Conservation (phyloP, 2,888 invertebrate species). For the Ormyrus nitidulus region DNA sequence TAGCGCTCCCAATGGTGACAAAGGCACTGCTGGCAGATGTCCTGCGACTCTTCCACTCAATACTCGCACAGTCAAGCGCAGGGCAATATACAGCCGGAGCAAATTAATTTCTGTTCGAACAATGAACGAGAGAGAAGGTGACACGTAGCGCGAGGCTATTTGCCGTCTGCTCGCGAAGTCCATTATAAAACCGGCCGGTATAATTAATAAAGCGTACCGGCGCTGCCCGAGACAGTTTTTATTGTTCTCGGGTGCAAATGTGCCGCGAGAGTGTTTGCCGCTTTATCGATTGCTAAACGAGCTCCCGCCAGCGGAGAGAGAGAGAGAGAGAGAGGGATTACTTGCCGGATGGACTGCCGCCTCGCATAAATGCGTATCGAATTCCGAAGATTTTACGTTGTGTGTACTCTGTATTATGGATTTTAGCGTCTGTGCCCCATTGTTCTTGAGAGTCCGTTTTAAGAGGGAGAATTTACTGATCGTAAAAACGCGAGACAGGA, state of each 20-base stretch:
- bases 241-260: constrained; percentile 6
- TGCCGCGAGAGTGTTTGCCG: background rate
- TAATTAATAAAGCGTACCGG: constrained; percentile 37
- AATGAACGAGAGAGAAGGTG: constrained; percentile 2
- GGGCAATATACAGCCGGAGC: background rate
- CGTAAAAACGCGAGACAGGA: too few relatives aligned
- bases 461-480: too few relatives aligned
- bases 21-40: too few relatives aligned
- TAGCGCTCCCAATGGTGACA: too few relatives aligned
- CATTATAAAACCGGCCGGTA: constrained; percentile 23
- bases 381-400: background rate
- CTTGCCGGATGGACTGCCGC: background rate
- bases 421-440: too few relatives aligned
- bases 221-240: constrained; percentile 18
- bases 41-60: too few relatives aligned
- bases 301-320: background rate
- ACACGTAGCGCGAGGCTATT: background rate
- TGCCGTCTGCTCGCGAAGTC: constrained; percentile 12
- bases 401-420: too few relatives aligned
- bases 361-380: constrained; percentile 15
- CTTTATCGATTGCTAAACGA: constrained; percentile 29
- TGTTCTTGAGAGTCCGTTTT: too few relatives aligned
- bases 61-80: too few relatives aligned
- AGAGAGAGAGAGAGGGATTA: background rate
- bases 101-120: constrained; percentile 39